phyloP scores from a whole-genome alignment of 2,797 vertebrate species.

The Vireo griseus region DNA sequence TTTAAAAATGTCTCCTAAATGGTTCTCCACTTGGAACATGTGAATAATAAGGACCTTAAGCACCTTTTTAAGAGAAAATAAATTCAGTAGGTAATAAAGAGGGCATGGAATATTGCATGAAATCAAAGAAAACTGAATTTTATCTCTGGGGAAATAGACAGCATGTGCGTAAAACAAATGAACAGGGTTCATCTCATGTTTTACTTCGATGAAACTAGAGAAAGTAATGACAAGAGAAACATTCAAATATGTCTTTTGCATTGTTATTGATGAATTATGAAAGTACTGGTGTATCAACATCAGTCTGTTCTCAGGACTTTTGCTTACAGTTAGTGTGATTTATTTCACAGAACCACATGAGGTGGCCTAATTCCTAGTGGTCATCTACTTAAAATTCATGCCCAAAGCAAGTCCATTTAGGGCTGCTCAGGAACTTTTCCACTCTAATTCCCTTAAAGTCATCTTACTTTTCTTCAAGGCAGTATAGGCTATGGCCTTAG shows the following conservation, averaged over 20 bases:
- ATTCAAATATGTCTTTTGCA: neutral
- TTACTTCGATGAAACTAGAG: neutral
- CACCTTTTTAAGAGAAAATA: neutral
- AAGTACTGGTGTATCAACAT: neutral
- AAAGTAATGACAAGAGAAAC: neutral
- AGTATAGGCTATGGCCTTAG: neutral
- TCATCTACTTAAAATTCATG: neutral
- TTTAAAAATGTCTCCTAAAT: neutral
- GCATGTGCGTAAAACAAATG: neutral
- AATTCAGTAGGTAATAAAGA: neutral
- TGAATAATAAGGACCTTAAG: neutral
- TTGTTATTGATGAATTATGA: neutral
- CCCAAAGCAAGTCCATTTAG: neutral
- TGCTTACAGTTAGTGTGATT: neutral
- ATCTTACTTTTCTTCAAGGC: neutral
- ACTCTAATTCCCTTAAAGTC: neutral
- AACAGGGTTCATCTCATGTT: neutral
- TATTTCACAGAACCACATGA: fast-evolving
- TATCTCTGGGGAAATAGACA: neutral
- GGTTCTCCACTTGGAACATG: neutral
- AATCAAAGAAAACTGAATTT: neutral
- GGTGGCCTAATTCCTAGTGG: neutral
- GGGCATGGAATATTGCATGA: neutral
- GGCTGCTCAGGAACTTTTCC: neutral
- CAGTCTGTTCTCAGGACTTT: neutral